Evolutionary conservation across 2,797 vertebrate species (phyloP), one percentile per base, ranked within the genome.

Genomic region (Chiroxiphia lanceolata): DNA sequence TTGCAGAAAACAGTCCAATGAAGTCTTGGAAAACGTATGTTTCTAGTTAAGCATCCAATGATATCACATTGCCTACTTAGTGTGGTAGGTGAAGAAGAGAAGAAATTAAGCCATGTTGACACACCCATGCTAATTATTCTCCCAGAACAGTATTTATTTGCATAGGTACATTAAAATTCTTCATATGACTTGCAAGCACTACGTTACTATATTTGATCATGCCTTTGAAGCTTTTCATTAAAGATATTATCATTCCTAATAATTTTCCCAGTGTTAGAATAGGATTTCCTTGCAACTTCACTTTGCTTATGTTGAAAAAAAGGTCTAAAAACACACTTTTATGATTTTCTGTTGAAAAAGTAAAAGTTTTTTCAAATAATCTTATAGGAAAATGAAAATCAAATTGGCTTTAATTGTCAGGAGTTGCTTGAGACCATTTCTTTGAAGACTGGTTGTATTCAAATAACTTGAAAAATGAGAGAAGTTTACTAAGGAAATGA

Each of bases 381-480:
- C 22, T 60, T 71, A 31, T 19, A 50, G 22, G 31, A 65, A 56
- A 48, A 60, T 22, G 15, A 56, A 3, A 86, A n/a, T 77, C 15
- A 72, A 69, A 85, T 54, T 60, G 9, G 2, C 25, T 82, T 72
- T 93, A 92, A 78, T 88, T 78, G 16, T 72, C 59, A 44, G 31
- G 9, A n/a, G 54, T 84, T 47, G 36, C 42, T 63, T 68, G 64
- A 77, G 47, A 93, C 59, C 0, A 57, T 67, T 87, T 89, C 38
- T 93, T 89, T 96, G 47, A 95, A 42, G 26, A 56, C 14, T 85
- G 54, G 12, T 23, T 51, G 1, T 23, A 85, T 84, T 90, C 38
- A 76, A 65, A 67, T 57, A 87, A 79, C 67, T 83, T 88, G 76
- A 70, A 94, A 97, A 95, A 82, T 65, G 15, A 86, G 34, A 7